Evolutionary conservation across 2,797 vertebrate genomes (phyloP).

Genomic region (Lithobates pipiens): DNA sequence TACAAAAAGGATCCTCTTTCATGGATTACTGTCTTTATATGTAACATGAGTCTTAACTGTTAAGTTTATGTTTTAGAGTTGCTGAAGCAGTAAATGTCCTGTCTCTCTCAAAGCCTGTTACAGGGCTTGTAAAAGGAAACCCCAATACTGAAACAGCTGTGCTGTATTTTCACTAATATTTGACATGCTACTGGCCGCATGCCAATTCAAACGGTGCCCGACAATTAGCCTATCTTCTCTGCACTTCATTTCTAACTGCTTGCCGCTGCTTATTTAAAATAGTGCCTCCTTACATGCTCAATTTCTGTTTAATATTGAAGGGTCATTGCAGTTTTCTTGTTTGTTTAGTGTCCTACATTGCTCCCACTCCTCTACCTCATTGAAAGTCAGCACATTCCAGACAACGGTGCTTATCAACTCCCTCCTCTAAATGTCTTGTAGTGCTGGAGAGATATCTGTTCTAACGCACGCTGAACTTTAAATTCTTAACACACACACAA

Average conservation of each 20-base stretch:
- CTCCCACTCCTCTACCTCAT: slow-evolving; percentile 68
- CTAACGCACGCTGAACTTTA: slow-evolving; percentile 69
- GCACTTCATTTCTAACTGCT: slow-evolving; percentile 68
- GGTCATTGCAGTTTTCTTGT: slow-evolving; percentile 67
- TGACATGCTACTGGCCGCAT: slow-evolving; percentile 75
- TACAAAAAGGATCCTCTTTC: slow-evolving; percentile 54
- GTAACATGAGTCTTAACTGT: slow-evolving; percentile 67
- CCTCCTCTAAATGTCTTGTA: slow-evolving; percentile 74
- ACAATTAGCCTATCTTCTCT: slow-evolving; percentile 70
- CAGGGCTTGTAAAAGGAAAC: slow-evolving; percentile 62
- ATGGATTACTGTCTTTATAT: slow-evolving; percentile 59
- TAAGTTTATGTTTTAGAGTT: slow-evolving; percentile 64
- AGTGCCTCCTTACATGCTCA: slow-evolving; percentile 68
- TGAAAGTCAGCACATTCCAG: slow-evolving; percentile 83
- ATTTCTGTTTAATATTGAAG: slow-evolving; percentile 75
- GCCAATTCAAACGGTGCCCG: slow-evolving; percentile 71
- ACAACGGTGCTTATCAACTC: slow-evolving; percentile 80
- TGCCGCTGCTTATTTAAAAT: slow-evolving; percentile 63
- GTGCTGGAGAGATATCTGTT: slow-evolving; percentile 68
- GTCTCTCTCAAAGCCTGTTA: slow-evolving; percentile 51
- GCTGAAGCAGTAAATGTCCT: slow-evolving; percentile 52
- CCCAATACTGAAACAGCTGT: slow-evolving; percentile 75
- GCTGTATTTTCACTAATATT: slow-evolving; percentile 79
- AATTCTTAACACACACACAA: slow-evolving; percentile 14
- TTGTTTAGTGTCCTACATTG: slow-evolving; percentile 77